Conservation (phyloP, 2,888 invertebrate genomes). For the Diaprepes abbreviatus region DNA sequence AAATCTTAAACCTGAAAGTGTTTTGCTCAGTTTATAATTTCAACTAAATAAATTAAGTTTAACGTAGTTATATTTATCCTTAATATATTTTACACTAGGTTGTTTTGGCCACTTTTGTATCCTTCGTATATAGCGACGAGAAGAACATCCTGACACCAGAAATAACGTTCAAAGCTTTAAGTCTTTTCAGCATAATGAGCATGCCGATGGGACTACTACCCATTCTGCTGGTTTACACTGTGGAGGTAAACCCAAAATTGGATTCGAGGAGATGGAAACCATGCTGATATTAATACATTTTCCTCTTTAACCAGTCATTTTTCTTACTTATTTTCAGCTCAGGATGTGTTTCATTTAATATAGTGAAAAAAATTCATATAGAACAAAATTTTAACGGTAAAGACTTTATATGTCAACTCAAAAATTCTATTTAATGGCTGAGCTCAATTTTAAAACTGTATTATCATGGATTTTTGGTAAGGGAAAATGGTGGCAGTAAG, state of each 20-base stretch:
- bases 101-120: conserved; percentile 86
- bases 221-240: conserved; percentile 78
- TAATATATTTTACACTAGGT: conserved; percentile 74
- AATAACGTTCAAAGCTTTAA: conserved; percentile 88
- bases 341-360: not conserved
- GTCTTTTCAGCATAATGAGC: conserved; percentile 89
- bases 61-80: no score
- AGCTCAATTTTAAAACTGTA: no score
- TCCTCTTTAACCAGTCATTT: conserved; percentile 10
- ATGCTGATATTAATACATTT: conserved; percentile 22
- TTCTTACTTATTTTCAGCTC: conserved; percentile 28
- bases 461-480: no score
- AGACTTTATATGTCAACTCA: no score
- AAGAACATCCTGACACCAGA: conserved; percentile 81
- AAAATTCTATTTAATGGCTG: no score
- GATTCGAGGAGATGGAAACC: not conserved
- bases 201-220: conserved; percentile 88
- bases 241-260: conserved; percentile 77
- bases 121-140: conserved; percentile 75
- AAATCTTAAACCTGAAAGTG: no score
- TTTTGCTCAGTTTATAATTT: no score
- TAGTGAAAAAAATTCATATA: no score
- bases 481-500: no score
- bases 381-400: no score
- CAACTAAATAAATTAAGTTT: no score